These are phyloP conservation scores for Pollenia angustigena DNA, from an alignment of 2,888 invertebrate species.

Conservation along the genomic window DNA sequence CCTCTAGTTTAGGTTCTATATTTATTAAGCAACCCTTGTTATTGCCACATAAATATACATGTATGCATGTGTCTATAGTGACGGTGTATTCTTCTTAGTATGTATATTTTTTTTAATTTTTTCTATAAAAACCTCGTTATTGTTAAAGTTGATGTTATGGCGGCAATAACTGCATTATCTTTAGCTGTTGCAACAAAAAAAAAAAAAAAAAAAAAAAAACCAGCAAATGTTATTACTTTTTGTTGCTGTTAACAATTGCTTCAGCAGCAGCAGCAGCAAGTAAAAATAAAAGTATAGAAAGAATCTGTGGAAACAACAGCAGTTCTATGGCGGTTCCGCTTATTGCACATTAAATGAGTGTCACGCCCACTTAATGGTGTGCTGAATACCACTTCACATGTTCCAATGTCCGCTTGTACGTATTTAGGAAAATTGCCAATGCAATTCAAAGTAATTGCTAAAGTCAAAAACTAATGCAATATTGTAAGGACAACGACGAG, in stretches of 20 bases:
- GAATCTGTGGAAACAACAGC: conserved; percentile 60
- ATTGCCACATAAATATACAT: background rate
- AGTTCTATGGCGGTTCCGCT: conserved; percentile 73
- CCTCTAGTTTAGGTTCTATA: conserved; percentile 13
- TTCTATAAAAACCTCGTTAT: conserved; percentile 62
- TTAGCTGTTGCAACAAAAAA: conserved; percentile 49
- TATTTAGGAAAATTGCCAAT: conserved; percentile 73
- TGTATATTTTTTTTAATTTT: conserved; percentile 12
- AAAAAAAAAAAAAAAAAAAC: conserved; percentile 26
- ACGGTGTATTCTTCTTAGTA: conserved; percentile 6
- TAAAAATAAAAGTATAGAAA: conserved; percentile 43
- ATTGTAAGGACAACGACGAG: conserved; percentile 24
- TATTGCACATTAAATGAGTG: conserved; percentile 75
- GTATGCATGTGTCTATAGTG: background rate
- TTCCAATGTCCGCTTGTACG: conserved; percentile 51
- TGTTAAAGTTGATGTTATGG: conserved; percentile 72
- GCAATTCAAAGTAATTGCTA: conserved; percentile 68
- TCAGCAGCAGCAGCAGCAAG: conserved; percentile 45
- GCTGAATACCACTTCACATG: conserved; percentile 74
- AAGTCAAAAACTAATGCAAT: conserved; percentile 57
- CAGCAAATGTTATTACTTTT: conserved; percentile 41
- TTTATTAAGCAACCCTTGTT: conserved; percentile 57
- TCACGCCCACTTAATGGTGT: conserved; percentile 76
- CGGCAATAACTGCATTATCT: conserved; percentile 72
- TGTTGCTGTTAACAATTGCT: conserved; percentile 63